phyloP scores from a whole-genome alignment of 1,140 invertebrate species.

The Apolygus lucorum region DNA sequence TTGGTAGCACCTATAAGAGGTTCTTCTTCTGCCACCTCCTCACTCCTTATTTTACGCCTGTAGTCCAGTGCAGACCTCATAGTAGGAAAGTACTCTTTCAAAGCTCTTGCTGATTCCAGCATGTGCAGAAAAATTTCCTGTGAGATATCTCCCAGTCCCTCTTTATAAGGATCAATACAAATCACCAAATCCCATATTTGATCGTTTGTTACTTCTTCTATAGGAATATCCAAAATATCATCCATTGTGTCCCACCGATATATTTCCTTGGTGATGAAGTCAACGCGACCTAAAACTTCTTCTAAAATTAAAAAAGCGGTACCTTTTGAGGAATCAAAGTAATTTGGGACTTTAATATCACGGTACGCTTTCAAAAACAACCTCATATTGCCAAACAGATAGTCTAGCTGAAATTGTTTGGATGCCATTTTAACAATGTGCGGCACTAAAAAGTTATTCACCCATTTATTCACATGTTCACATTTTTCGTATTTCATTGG shows the following conservation, averaged over 20 bases:
- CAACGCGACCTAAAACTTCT: not conserved
- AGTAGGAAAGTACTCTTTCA: not conserved
- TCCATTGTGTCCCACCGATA: not conserved
- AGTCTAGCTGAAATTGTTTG: not conserved
- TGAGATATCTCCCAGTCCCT: conserved; percentile 8
- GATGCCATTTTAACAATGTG: not conserved
- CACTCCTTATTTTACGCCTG: not conserved
- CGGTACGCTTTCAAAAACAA: not conserved
- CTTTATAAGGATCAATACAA: not conserved
- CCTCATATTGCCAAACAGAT: not conserved
- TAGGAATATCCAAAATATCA: not conserved
- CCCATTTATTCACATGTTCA: not conserved
- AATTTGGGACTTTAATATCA: not conserved
- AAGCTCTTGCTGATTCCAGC: conserved; percentile 2
- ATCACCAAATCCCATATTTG: not conserved
- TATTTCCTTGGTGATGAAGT: not conserved
- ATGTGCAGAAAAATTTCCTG: not conserved
- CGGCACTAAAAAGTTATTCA: not conserved
- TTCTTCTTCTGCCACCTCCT: not conserved
- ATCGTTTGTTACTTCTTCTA: not conserved
- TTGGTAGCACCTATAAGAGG: not conserved
- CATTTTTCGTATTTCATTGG: not conserved
- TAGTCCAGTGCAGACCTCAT: not conserved
- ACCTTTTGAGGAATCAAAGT: not conserved
- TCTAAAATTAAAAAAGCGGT: not conserved